These are phyloP conservation scores for Pseudorasbora parva DNA, from an alignment of 2,113 vertebrate genomes.

Conservation along the genomic window DNA sequence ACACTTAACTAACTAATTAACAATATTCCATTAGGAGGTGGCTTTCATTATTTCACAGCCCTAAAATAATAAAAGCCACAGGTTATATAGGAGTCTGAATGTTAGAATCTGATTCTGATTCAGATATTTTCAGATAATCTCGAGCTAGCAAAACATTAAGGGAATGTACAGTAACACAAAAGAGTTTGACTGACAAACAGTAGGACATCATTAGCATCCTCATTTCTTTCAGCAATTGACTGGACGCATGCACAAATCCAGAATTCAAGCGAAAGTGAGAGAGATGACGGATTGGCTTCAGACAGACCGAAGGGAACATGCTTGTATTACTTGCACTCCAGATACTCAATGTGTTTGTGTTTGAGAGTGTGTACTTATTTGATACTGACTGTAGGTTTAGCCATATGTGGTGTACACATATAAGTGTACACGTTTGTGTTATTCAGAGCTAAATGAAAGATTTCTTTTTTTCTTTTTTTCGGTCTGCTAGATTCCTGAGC, in stretches of 20 bases:
- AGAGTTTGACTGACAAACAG: neutral
- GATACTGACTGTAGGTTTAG: neutral
- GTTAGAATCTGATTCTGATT: neutral
- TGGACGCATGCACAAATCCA: neutral
- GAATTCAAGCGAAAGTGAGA: neutral
- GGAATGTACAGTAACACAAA: neutral
- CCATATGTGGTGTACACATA: neutral
- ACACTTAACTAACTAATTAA: no score
- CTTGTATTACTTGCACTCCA: neutral
- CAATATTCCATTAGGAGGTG: conserved; percentile 20
- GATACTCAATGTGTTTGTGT: neutral
- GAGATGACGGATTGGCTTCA: neutral
- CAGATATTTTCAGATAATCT: neutral
- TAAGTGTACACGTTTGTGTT: neutral
- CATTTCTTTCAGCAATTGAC: neutral
- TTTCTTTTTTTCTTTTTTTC: conserved; percentile 12
- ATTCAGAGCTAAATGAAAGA: conserved; percentile 1
- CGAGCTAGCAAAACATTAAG: neutral
- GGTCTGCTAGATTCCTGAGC: neutral
- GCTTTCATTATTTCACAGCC: conserved; percentile 8
- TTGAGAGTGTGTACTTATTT: neutral
- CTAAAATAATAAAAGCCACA: conserved; percentile 11
- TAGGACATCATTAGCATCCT: neutral
- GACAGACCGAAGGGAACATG: neutral
- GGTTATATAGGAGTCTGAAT: neutral